Conservation (phyloP, 2,888 invertebrate species). For the Tryphoninae sp. region DNA sequence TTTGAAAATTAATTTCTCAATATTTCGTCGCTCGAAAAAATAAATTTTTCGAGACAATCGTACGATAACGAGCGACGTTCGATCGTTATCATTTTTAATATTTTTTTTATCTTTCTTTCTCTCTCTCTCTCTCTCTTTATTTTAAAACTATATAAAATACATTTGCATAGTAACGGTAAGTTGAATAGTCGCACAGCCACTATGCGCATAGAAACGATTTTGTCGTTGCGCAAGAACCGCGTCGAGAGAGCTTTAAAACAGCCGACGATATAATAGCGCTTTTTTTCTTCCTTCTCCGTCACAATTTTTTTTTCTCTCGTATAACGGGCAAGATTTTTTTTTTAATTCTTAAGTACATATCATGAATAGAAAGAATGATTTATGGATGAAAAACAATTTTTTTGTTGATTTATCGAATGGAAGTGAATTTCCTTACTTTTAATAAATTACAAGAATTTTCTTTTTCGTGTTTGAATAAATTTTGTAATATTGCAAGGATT, state of each 20-base stretch:
- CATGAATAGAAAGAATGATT: too few species aligned
- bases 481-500: too few species aligned
- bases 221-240: conserved; percentile 44
- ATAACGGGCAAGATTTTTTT: conserved; percentile 29
- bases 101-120: conserved; percentile 15
- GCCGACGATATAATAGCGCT: conserved; percentile 49
- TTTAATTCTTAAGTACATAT: neutral
- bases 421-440: too few species aligned
- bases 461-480: too few species aligned
- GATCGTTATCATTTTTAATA: conserved; percentile 43
- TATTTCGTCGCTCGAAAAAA: too few species aligned
- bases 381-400: too few species aligned
- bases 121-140: conserved; percentile 17
- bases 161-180: conserved; percentile 63
- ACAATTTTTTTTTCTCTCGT: conserved; percentile 13
- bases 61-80: conserved; percentile 51
- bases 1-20: too few species aligned
- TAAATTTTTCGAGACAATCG: conserved; percentile 47
- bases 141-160: conserved; percentile 26
- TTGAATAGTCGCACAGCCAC: conserved; percentile 55
- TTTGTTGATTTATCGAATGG: too few species aligned
- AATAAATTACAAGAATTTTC: too few species aligned
- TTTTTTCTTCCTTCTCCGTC: conserved; percentile 12
- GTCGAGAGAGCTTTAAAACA: conserved; percentile 44
- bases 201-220: conserved; percentile 51